These are phyloP conservation scores for Ranitomeya imitator DNA, from an alignment of 2,113 vertebrate genomes.

Conservation along the genomic window DNA sequence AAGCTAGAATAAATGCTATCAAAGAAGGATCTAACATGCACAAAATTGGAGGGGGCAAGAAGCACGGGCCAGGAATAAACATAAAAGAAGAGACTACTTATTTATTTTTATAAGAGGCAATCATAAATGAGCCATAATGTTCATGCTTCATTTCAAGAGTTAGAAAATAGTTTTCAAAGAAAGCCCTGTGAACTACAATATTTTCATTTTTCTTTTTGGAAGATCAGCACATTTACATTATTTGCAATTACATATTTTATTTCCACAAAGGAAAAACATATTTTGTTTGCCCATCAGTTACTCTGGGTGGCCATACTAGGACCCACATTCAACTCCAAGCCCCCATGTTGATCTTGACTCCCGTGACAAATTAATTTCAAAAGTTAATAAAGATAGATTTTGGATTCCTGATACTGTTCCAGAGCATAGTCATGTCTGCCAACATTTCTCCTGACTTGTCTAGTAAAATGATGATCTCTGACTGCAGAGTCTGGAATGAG, in stretches of 20 bases:
- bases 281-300: background rate
- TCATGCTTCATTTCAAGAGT: constrained; percentile 5
- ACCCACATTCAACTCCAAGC: background rate
- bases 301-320: background rate
- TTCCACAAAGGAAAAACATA: background rate
- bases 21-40: background rate
- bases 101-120: background rate
- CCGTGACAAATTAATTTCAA: background rate
- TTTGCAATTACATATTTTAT: background rate
- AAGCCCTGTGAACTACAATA: background rate
- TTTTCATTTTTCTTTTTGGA: background rate
- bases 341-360: background rate
- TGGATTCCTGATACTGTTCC: background rate
- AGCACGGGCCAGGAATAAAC: background rate
- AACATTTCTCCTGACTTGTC: background rate
- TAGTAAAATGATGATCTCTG: background rate
- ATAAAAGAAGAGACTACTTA: constrained; percentile 12
- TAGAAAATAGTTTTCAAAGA: background rate
- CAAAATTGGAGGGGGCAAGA: constrained; percentile 1
- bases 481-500: background rate
- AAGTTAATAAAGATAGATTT: background rate
- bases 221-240: background rate
- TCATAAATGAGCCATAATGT: background rate
- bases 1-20: constrained; percentile 19
- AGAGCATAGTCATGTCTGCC: background rate